Base-by-base conservation (phyloP, 53 echinoderm and acorn worm genomes). In the Glandiceps talaboti region DNA sequence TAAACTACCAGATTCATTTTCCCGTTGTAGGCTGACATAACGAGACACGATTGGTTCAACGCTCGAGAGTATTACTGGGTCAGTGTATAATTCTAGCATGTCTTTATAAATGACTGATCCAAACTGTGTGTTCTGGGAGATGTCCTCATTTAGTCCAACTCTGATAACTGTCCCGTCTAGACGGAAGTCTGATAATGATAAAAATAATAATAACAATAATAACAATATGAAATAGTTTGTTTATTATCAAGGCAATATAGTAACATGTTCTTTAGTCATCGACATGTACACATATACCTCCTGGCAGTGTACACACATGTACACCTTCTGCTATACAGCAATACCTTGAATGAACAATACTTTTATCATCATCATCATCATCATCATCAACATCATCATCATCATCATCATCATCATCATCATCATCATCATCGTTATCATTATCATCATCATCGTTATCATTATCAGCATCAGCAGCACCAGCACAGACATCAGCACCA, bases 371-470 rank as follows among this genome's bases (percentile, higher is more conserved):
- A 76, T 10, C 76, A 76, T 1, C 76, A 76, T 27, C 76, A 76
- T 27, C 76, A 76, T 1, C 76, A 76, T 27, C 76, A 76, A 29
- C 76, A 76, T 27, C 76, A 76, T 27, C 76, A 76, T 1, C 76
- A 76, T 1, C 76, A 76, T 27, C n/a, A 6, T 27, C 76, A 76
- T 27, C 76, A 76, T 1, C n/a, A 6, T 1, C 76, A 76, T 27
- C 76, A 76, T 10, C 76, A 76, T 27, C n/a, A 14, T 27, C n/a
- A 76, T 27, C 76, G 29, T 12, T n/a, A 76, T 27, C 10, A 76
- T 28, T 29, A 76, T 27, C 76, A 76, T 27, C 76, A 76, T 29
- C 10, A 76, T 12, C 76, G 29, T n/a, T 29, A 76, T 10, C 76
- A 76, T 1, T n/a, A 76, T 10, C n/a, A 26, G 12, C 76, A 76